These are phyloP conservation scores for Amazona vittata DNA, from an alignment of 2,113 vertebrate genomes.

Conservation along the genomic window DNA sequence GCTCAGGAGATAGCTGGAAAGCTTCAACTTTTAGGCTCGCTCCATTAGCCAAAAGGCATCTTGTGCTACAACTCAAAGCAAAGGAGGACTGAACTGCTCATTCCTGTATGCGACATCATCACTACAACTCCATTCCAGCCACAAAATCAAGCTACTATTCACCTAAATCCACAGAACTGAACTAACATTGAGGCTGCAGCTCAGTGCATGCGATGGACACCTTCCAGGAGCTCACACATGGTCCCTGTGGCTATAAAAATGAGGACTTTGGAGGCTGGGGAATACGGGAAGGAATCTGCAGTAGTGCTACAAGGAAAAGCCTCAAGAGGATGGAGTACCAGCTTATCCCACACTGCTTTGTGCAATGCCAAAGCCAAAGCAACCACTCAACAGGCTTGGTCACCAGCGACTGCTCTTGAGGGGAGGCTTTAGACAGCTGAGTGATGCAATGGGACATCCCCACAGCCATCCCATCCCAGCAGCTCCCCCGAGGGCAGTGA, in stretches of 20 bases:
- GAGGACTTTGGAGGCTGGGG: neutral
- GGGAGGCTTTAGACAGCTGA: neutral
- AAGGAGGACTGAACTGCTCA: neutral
- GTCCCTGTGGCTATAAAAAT: neutral
- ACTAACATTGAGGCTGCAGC: rapidly evolving
- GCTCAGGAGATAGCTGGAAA: neutral
- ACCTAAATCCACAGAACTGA: neutral
- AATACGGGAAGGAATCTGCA: rapidly evolving
- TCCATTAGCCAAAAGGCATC: neutral
- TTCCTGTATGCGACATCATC: neutral
- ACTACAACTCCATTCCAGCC: rapidly evolving
- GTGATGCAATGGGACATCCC: neutral
- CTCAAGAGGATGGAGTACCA: rapidly evolving
- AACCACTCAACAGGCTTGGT: neutral
- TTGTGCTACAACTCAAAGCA: neutral
- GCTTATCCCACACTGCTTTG: neutral
- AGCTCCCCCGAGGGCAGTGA: neutral
- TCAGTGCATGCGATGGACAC: rapidly evolving
- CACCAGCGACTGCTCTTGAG: neutral
- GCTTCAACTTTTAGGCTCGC: neutral
- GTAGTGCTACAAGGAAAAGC: neutral
- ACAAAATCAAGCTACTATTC: neutral
- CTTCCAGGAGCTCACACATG: neutral
- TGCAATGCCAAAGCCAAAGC: neutral
- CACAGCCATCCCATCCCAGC: neutral